phyloP scores from a whole-genome alignment of 1,140 invertebrate genomes.

The Sitobion miscanthi region DNA sequence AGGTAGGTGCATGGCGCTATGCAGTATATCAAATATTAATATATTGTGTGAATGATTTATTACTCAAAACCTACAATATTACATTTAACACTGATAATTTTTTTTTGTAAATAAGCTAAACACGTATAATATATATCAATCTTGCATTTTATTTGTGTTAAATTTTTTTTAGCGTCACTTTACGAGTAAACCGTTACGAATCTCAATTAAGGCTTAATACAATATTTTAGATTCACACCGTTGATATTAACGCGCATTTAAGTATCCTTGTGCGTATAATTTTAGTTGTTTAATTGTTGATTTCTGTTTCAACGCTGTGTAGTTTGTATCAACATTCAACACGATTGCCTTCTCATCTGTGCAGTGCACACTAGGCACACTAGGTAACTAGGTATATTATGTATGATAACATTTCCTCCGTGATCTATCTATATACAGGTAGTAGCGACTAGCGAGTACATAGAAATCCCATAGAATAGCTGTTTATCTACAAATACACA shows the following conservation, averaged over 20 bases:
- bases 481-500: slow-evolving; percentile 8
- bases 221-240: neutral
- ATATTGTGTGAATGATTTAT: neutral
- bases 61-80: neutral
- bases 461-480: neutral
- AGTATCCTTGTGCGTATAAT: neutral
- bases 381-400: neutral
- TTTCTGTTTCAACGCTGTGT: neutral
- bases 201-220: neutral
- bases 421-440: neutral
- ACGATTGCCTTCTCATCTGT: neutral
- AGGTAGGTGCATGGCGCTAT: neutral
- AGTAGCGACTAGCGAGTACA: neutral
- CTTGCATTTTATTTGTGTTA: neutral
- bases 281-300: neutral
- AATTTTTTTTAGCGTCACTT: neutral
- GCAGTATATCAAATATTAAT: neutral
- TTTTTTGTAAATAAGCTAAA: neutral
- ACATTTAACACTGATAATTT: neutral
- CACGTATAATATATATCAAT: neutral
- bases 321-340: neutral
- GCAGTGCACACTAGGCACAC: neutral
- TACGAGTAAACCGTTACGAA: neutral
- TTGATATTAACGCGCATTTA: neutral
- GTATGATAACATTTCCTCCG: neutral